Conservation (phyloP, 2,797 vertebrate species). For the Acrossocheilus wenchowensis region DNA sequence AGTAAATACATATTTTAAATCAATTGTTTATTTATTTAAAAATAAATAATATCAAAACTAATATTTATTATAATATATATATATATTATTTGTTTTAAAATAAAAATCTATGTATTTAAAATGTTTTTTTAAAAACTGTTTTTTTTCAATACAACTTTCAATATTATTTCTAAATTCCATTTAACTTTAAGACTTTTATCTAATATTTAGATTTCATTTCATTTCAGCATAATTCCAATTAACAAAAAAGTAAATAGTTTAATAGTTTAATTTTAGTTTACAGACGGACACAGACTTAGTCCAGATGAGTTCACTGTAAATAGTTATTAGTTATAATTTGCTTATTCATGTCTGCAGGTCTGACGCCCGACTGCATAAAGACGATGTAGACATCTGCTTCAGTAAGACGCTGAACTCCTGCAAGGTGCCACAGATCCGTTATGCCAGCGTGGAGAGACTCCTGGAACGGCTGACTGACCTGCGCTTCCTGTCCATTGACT, state of each 20-base stretch:
- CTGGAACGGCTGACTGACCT: constrained; percentile 95
- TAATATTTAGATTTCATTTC: background rate
- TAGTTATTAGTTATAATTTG: background rate
- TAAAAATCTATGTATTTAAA: background rate
- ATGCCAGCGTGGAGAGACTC: constrained; percentile 93
- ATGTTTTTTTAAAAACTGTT: too few species aligned
- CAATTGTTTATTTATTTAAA: background rate
- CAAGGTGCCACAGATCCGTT: constrained; percentile 98
- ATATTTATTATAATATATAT: background rate
- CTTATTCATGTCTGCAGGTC: constrained; percentile 78
- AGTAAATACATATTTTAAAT: background rate
- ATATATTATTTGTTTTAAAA: background rate
- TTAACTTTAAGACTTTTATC: background rate
- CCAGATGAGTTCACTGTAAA: background rate
- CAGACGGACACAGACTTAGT: background rate
- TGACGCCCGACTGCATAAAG: constrained; percentile 94
- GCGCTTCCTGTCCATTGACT: constrained; percentile 97
- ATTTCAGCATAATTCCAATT: background rate
- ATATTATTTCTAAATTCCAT: background rate
- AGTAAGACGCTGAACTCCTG: constrained; percentile 99
- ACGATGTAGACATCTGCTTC: constrained; percentile 98
- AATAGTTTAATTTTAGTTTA: background rate
- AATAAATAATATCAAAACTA: background rate
- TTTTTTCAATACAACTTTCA: too few species aligned
- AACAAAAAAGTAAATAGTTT: background rate